Base-by-base conservation (phyloP, 2,888 invertebrate genomes). In the Epinotia bilunana region DNA sequence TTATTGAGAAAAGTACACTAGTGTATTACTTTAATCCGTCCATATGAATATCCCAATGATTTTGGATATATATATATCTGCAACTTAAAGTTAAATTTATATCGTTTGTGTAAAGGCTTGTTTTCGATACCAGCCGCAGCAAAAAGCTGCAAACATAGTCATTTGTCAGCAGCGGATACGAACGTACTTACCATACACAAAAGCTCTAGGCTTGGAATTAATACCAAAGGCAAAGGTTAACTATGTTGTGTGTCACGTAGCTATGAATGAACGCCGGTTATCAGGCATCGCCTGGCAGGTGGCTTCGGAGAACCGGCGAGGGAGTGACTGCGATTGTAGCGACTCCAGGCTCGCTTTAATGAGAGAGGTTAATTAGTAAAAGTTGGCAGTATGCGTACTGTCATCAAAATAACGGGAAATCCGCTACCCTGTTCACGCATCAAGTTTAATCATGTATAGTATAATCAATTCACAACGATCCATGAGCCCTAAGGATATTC, bases 241-340 rank as follows among this genome's bases (percentile, higher is more conserved):
- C 73, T 73, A 73, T 69, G 68, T 46, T 60, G 58, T 33, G 53
- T 74, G 86, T 89, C 89, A 89, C 88, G 89, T 90, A 63, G 88
- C 90, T 90, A 90, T 90, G 90, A 90, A 90, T 90, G 90, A 89
- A 90, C 84, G 80, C 79, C 78, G 82, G 83, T 86, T 90, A 91
- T 90, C 90, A 84, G 74, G 74, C 82, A 89, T 90, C 90, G 83
- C 87, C 83, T 85, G 83, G 87, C 90, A 90, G 89, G 89, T 89
- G 88, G 86, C 83, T 70, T 72, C 80, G 79, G 78, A 77, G 78
- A 77, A 74, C 74, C 74, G 76, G 76, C 80, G 79, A 79, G 77
- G 76, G 80, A 77, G 78, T 77, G 73, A 63, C 74, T 73, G 62
- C 74, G 73, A 71, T 68, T 74, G 73, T 60, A 60, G 65, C 33